Conservation (phyloP, 2,888 invertebrate species). For the Dendrolimus pini region DNA sequence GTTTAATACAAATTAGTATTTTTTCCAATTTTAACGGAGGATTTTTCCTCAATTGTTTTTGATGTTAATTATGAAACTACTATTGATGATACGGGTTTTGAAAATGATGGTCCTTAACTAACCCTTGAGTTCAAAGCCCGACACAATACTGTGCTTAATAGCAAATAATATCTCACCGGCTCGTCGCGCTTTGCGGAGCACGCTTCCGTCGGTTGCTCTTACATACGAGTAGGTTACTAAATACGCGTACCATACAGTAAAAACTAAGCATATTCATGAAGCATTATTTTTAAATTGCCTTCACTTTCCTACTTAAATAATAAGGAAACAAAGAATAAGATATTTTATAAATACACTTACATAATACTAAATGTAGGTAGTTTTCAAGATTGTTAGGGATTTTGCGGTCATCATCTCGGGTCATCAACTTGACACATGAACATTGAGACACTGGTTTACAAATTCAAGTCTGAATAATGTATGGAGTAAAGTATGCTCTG, state of each 20-base stretch:
- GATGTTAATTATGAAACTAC: no score
- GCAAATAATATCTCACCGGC: constrained; percentile 39
- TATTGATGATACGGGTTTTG: neutral
- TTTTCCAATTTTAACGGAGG: no score
- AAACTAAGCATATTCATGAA: no score
- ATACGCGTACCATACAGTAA: neutral
- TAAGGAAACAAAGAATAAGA: neutral
- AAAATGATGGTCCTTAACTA: neutral
- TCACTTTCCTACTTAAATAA: neutral
- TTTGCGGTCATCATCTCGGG: no score
- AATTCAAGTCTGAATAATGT: no score
- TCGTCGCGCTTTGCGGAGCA: constrained; percentile 42
- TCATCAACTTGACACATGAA: no score
- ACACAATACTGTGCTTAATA: neutral
- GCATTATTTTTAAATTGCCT: no score
- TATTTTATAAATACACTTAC: neutral
- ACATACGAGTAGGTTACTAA: neutral
- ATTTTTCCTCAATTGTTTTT: no score
- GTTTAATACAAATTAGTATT: no score
- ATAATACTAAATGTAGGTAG: neutral
- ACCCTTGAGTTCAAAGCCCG: neutral
- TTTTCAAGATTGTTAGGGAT: neutral
- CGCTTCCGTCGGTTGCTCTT: constrained; percentile 30
- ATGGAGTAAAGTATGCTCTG: no score
- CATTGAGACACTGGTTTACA: no score